Base-by-base conservation (phyloP, 1,140 invertebrate species). In the Adelges cooleyi region DNA sequence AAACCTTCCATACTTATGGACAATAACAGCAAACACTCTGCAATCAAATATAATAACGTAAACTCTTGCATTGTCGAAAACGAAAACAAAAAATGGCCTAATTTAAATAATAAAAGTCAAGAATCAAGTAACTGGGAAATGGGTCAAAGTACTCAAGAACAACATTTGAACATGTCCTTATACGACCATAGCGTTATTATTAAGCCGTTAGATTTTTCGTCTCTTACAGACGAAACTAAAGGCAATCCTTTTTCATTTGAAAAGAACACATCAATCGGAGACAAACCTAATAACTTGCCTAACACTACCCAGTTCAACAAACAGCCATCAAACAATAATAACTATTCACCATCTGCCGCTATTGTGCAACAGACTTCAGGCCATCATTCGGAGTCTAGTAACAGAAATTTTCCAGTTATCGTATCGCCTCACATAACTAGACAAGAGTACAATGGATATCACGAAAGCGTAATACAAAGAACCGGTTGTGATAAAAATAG, bases 401-500 rank as follows among this genome's bases (percentile, higher is more conserved):
- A 62, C 33, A 62, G 56, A 22, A 22, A 48, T 62, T 62, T 48
- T 48, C 56, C 56, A 22, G 56, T 62, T 20, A 62, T 62, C 11
- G 56, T 62, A 15, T 62, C 56, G 1, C 40, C 56, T 15, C 42
- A 62, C 13, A 36, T 18, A 18, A 1, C 27, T 3, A 22, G 42
- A 46, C 42, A 48, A 33, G 42, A 62, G 11, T 62, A 62, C 13
- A 46, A 46, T 8, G 56, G 23, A 62, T 62, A 46, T 62, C 56
- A 62, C 10, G 56, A 62, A 44, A 62, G 56, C 20, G 56, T 62
- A 5, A 62, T 62, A 29, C 56, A 62, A 25, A 62, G 56, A 20
- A 62, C 56, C 8, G 56, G 56, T 18, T 62, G 54, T 3, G 54
- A 62, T 29, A 62, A 46, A 33, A 62, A 62, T 62, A 62, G 44